A percentile compares a stretch with the other conserved stretches of the same genome.
Conservation (phyloP, 2,113 vertebrate species). For the Rattus rattus region DNA sequence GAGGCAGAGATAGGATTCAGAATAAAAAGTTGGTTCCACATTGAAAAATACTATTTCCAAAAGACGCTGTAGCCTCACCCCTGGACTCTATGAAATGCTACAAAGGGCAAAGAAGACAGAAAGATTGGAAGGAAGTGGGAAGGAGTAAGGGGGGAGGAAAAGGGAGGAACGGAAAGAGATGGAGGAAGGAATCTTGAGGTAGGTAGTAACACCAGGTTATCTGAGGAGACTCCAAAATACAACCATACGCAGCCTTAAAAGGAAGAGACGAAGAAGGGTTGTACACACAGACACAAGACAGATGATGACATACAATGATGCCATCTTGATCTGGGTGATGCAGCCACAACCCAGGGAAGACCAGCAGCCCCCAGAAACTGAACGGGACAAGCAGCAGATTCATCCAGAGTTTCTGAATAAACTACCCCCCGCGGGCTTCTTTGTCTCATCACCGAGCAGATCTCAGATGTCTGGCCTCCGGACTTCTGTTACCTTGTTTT, state of each 20-base stretch:
- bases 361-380: neutral
- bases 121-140: fast-evolving
- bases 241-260: neutral
- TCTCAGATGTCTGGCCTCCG: neutral
- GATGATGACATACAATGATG: neutral
- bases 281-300: neutral
- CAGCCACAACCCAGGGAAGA: neutral
- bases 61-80: neutral
- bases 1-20: neutral
- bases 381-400: neutral
- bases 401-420: neutral
- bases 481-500: neutral
- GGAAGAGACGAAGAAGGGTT: neutral
- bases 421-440: fast-evolving
- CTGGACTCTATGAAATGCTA: neutral
- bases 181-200: neutral
- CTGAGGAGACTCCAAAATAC: neutral
- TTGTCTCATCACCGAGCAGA: neutral
- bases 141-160: too few species aligned
- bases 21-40: neutral
- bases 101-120: neutral
- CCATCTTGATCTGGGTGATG: neutral
- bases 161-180: fast-evolving
- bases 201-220: too few species aligned
- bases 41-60: neutral